Evolutionary conservation across 2,888 invertebrate genomes (phyloP), one percentile per base, ranked within the genome.

Genomic region (Molorchus minor): DNA sequence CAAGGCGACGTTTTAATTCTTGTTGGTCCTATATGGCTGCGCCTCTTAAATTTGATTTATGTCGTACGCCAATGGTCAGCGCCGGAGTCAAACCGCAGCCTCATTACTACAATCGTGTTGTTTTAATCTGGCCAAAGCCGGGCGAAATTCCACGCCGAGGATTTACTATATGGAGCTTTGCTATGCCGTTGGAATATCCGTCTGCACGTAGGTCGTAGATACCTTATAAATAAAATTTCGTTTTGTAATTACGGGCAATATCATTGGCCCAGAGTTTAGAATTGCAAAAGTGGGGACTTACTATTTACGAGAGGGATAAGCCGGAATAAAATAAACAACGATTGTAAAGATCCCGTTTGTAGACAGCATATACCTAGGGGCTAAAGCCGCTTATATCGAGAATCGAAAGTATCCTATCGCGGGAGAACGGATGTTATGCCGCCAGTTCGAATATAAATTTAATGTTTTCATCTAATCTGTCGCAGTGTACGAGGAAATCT

Each of bases 51-150:
- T 8, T 12, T 10, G 16, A 16, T 36, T 16, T 10, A 16, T 2
- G 16, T 36, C 16, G 36, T 16, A 36, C 36, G 36, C 36, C 36
- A 16, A 36, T 36, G 36, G 36, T 16, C 36, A 36, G 15, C 41
- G 19, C 40, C 44, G 40, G 35, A 38, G 47, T 25, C 29, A 55
- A 46, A 55, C 54, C 58, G 35, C 58, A 16, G 46, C 17, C 58
- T 58, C 58, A 58, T 58, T 58, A 58, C 58, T 36, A 58, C 58
- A 56, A 58, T 55, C 47, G 55, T 58, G 55, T 58, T 58, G 58
- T 58, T 58, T 58, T 55, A 58, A 58, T 58, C 58, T 55, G 12
- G 41, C 17, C 19, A 19, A 47, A 45, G 46, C 54, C 46, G 12
- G 44, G 30, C 54, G 46, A 46, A 58, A 46, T 46, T 58, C 54